Base-by-base conservation (phyloP, 2,113 vertebrate genomes). In the Megaleporinus macrocephalus region DNA sequence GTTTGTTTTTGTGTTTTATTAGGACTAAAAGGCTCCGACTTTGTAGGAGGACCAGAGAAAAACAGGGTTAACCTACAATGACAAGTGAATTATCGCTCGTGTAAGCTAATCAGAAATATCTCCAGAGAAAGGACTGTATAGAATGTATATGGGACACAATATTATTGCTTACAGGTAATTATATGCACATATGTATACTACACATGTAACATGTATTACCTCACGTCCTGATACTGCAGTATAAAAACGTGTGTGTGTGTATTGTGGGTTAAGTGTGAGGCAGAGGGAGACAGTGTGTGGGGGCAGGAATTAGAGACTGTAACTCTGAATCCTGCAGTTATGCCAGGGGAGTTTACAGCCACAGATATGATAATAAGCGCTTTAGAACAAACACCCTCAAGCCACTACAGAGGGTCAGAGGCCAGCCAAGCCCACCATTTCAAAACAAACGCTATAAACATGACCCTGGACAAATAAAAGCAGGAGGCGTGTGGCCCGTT, bases 291-390 rank as follows among this genome's bases (percentile, higher is more conserved):
- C 26, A 22, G 68, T 47, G 24, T 61, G 29, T 68, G 53, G 57
- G 57, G 22, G 41, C 76, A 55, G 47, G 62, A 78, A 78, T 78
- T 78, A 78, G 5, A 78, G 76, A 78, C 76, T 36, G 65, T n/a
- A 55, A 53, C 47, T 68, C 57, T 26, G 57, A n/a, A 61, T 61
- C 18, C n/a, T 55, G 29, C 66, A 26, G 63, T 62, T 77, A 76
- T 83, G 47, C 79, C 65, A 11, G 36, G 26, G 30, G 57, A 65
- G 80, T 86, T 90, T 85, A 85, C 68, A 71, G 26, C 53, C 49
- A 68, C 59, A 53, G 55, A 82, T 81, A 84, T 81, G 53, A 81
- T 83, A 69, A 80, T 51, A 82, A 73, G 55, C 27, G 26, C 74
- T 49, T 44, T 68, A 66, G 73, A 53, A 74, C 44, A 84, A 63